phyloP scores from a whole-genome alignment of 2,113 vertebrate genomes.

The Rattus rattus region DNA sequence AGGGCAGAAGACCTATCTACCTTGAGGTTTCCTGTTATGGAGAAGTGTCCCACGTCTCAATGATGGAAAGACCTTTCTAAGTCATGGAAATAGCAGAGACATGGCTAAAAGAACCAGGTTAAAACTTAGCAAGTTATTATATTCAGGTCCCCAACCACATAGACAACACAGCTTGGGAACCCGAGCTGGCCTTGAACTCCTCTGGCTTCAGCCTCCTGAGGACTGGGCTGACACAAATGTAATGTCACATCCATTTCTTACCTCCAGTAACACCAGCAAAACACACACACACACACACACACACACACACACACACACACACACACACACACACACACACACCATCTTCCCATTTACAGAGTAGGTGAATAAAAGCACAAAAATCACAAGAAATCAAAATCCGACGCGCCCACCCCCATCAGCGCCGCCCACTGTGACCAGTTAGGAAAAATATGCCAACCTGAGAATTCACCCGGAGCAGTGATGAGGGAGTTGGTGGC shows the following conservation, averaged over 20 bases:
- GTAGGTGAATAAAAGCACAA: neutral
- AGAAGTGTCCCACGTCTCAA: neutral
- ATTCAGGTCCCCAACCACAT: neutral
- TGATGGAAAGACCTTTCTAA: too few relatives aligned
- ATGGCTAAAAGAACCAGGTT: neutral
- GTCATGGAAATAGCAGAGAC: neutral
- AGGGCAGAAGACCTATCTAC: neutral
- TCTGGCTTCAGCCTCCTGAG: neutral
- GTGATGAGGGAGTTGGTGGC: slow-evolving; percentile 94
- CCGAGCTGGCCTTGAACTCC: neutral
- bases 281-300: neutral
- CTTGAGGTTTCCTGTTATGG: neutral
- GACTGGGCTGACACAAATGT: neutral
- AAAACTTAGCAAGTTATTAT: neutral
- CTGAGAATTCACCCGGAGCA: slow-evolving; percentile 96
- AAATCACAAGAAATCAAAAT: neutral
- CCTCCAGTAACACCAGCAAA: neutral
- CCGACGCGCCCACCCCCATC: neutral
- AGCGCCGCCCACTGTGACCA: accelerated
- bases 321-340: neutral
- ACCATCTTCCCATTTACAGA: neutral
- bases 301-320: neutral
- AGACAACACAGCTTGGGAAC: neutral
- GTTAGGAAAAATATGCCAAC: slow-evolving; percentile 84
- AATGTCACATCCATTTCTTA: neutral